Percentiles rank a stretch among this genome's conserved stretches.
These are phyloP conservation scores for Dendroctonus ponderosae DNA, from an alignment of 1,140 invertebrate genomes.

Conservation along the genomic window DNA sequence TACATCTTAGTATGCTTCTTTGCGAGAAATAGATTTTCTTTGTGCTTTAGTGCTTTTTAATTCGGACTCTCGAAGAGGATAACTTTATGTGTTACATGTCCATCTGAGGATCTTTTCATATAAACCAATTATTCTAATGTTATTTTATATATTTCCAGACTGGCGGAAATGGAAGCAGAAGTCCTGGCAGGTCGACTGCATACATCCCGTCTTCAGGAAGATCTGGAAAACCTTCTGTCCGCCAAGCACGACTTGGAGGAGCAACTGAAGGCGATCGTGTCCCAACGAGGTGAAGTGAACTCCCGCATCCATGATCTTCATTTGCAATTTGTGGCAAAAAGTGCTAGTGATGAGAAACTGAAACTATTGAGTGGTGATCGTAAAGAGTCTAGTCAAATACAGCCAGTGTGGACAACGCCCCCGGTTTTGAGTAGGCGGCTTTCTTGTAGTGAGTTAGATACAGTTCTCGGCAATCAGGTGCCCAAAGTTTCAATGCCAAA, in stretches of 20 bases:
- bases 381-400: slow-evolving; percentile 41
- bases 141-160: slow-evolving; percentile 2
- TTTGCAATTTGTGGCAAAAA: slow-evolving; percentile 50
- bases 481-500: slow-evolving; percentile 59
- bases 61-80: too few species aligned
- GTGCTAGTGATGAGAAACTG: slow-evolving; percentile 34
- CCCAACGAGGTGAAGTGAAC: slow-evolving; percentile 53
- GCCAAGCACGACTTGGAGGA: slow-evolving; percentile 64
- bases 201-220: slow-evolving; percentile 62
- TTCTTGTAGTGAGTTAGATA: slow-evolving; percentile 37
- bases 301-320: slow-evolving; percentile 52
- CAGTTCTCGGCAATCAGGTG: slow-evolving; percentile 56
- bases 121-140: neutral
- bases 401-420: slow-evolving; percentile 31
- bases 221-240: slow-evolving; percentile 59
- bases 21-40: too few species aligned
- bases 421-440: slow-evolving; percentile 34
- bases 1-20: neutral
- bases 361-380: slow-evolving; percentile 13
- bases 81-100: too few species aligned
- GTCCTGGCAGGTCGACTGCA: slow-evolving; percentile 62
- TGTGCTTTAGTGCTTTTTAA: too few species aligned
- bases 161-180: slow-evolving; percentile 50
- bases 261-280: slow-evolving; percentile 58
- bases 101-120: too few species aligned